Evolutionary conservation across 2,113 vertebrate species (phyloP).

Genomic region (Pipra filicauda): DNA sequence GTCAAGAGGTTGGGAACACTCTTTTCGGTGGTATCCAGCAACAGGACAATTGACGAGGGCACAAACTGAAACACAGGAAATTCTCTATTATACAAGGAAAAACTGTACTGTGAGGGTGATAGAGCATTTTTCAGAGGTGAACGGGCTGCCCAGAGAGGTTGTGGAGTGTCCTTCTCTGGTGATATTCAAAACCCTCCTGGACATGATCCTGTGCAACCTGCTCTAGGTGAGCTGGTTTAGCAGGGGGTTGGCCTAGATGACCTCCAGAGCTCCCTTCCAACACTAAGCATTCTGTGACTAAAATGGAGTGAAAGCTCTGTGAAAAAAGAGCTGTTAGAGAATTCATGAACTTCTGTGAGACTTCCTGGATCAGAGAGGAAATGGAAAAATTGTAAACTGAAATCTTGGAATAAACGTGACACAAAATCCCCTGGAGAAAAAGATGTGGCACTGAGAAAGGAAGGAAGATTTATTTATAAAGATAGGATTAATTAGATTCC

Average conservation of each 20-base stretch:
- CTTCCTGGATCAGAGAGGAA: background rate
- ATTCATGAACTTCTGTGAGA: background rate
- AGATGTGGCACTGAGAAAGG: background rate
- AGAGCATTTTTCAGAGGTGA: background rate
- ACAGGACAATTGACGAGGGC: background rate
- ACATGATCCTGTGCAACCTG: fast-evolving
- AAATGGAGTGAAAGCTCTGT: background rate
- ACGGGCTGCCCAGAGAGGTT: background rate
- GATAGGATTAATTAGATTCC: background rate
- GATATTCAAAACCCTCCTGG: background rate
- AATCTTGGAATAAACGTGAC: background rate
- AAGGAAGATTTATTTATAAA: conserved; percentile 27
- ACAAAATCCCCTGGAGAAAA: background rate
- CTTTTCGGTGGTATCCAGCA: background rate
- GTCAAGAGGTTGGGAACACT: background rate
- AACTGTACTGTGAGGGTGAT: background rate
- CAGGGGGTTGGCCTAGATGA: background rate
- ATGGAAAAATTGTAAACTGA: background rate
- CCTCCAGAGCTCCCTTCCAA: background rate
- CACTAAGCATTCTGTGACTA: background rate
- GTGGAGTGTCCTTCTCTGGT: background rate
- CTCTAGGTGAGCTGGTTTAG: background rate
- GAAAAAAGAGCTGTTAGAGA: background rate
- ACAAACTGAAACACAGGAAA: background rate
- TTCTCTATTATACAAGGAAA: background rate